phyloP scores from a whole-genome alignment of 2,797 vertebrate species.

The Psittacula derbiana region DNA sequence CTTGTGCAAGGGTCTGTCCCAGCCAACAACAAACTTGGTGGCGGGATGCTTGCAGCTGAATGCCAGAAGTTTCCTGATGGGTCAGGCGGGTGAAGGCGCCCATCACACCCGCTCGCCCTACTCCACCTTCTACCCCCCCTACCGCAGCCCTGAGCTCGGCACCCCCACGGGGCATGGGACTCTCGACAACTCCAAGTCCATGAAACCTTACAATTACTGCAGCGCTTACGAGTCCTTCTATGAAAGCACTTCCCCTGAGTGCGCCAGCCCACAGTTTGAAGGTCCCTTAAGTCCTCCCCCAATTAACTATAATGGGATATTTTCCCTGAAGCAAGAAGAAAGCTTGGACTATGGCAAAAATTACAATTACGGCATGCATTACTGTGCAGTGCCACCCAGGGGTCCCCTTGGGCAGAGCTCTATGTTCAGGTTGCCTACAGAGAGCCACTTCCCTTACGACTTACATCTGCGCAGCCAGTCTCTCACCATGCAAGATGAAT shows the following conservation, averaged over 20 bases:
- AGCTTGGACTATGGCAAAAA: conserved; percentile 92
- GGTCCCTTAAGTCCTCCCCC: conserved; percentile 93
- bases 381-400: conserved; percentile 92
- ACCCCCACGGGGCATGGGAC: conserved; percentile 87
- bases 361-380: conserved; percentile 96
- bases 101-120: conserved; percentile 90
- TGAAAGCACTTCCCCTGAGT: conserved; percentile 92
- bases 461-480: conserved; percentile 96
- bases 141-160: conserved; percentile 89
- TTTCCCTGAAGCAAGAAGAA: conserved; percentile 97
- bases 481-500: conserved; percentile 93
- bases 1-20: conserved; percentile 97
- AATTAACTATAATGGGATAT: conserved; percentile 99
- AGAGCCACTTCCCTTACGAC: conserved; percentile 96
- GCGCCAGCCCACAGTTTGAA: conserved; percentile 91
- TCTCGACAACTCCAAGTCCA: conserved; percentile 88
- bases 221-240: conserved; percentile 93
- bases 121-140: conserved; percentile 89
- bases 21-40: conserved; percentile 98
- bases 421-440: conserved; percentile 93
- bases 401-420: conserved; percentile 91
- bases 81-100: conserved; percentile 88
- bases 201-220: conserved; percentile 93
- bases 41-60: conserved; percentile 98
- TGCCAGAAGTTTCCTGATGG: conserved; percentile 94